Base-by-base conservation (phyloP, 2,797 vertebrate species). In the Intellagama lesueurii region DNA sequence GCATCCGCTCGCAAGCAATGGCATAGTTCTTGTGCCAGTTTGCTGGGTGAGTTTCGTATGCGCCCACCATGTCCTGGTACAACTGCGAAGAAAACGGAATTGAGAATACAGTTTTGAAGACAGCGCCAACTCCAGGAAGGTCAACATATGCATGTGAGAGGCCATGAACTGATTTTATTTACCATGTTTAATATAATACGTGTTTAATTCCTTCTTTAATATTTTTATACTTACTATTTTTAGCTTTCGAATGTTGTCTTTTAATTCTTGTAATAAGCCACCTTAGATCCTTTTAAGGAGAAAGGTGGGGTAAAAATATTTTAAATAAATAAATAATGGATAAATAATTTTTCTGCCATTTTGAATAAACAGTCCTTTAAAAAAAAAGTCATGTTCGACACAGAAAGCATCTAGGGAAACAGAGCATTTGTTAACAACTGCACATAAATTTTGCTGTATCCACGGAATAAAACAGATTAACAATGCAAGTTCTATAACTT, bases 1-100 rank as follows among this genome's bases (percentile, higher is more conserved):
- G 96, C 96, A 99, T 97, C 94, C 98, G 97, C 96, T 99, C 99
- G 0, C 99, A 99, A 81, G 98, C 98, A 56, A 99, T 97, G 40
- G 98, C 99, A 2, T 98, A 98, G 97, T 99, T 99, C 95, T 99
- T 99, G 97, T 99, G 98, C 99, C 99, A 99, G 93, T 99, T 99
- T 88, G 98, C 96, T 0, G 99, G 99, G 95, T 99, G 98, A 91
- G 96, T 91, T 82, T 97, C 95, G 93, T 97, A 96, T 60, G 95
- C 95, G 92, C 92, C 97, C 91, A 99, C 98, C 89, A 99, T 97
- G 93, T 98, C 98, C 96, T 97, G 98, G 96, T 99, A 99, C 0
- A 98, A 96, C 99, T 99, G 96, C 91, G 93, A 56, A 95, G 56
- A 22, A 90, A 95, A 17, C 91, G 84, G 78, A 80, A 64, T 47